Evolutionary conservation across 2,888 invertebrate species (phyloP), one percentile per base, ranked within the genome.

Genomic region (Brenthis daphne): DNA sequence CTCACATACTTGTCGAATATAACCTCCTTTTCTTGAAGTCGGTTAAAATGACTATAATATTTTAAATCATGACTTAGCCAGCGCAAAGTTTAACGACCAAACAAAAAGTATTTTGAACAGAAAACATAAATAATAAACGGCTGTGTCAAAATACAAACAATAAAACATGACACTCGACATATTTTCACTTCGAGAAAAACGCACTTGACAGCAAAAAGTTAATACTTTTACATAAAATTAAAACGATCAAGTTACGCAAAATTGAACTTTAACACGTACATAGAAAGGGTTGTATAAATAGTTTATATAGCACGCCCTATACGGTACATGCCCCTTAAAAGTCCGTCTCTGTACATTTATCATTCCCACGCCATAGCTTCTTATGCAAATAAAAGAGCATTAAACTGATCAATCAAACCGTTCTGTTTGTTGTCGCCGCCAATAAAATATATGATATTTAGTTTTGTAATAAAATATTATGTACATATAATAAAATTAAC

Each of bases 331-430:
- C 65, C 64, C 70, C 72, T 20, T 67, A 74, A 72, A 70, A 66
- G 67, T 60, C 47, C 65, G 64, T 67, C 64, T 69, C 55, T 29
- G 64, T 55, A 55, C 70, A 71, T 77, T 73, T 70, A 67, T 69
- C 69, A 73, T 76, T 77, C 76, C 73, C 77, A 77, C 75, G 74
- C 66, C 66, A 67, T 64, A 56, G 33, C 58, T 69, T 68, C 69
- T 69, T 71, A 75, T 73, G 72, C 71, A 75, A 76, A 77, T 72
- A 74, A 57, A 70, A 68, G 57, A 47, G 65, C 70, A 68, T 76
- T 73, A 74, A 33, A 55, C 50, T 57, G 65, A 72, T 74, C 73
- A 69, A 76, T 75, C 75, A 73, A 70, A 66, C 65, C 70, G 64
- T 73, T 73, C 58, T 65, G 56, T 72, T 70, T 75, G 67, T 75